A percentile compares a stretch with the other conserved stretches of the same genome.
phyloP scores from a whole-genome alignment of 30 jellyfish, hydroid and myxozoan genomes.

The Aurelia aurita region DNA sequence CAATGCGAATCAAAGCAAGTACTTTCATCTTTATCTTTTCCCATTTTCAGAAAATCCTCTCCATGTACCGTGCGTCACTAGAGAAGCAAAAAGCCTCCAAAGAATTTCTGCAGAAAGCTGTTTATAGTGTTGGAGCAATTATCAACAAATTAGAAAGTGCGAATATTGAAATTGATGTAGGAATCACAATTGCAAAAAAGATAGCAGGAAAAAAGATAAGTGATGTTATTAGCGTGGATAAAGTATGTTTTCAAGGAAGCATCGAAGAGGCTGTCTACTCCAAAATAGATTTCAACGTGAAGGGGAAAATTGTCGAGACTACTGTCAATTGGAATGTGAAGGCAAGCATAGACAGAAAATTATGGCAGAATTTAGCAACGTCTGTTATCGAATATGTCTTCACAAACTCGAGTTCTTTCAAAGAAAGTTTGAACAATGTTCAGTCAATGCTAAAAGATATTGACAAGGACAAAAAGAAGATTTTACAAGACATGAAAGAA shows the following conservation, averaged over 20 bases:
- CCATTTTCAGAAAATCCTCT: constrained; percentile 42
- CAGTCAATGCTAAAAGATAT: constrained; percentile 62
- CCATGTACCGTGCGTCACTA: constrained; percentile 48
- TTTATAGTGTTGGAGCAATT: constrained; percentile 75
- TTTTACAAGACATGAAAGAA: constrained; percentile 22
- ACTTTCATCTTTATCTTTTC: not conserved
- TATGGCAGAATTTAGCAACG: constrained; percentile 73
- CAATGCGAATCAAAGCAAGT: not conserved
- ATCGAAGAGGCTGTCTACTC: constrained; percentile 70
- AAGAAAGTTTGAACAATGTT: constrained; percentile 37
- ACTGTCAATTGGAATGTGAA: constrained; percentile 18
- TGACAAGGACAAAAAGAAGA: constrained; percentile 56
- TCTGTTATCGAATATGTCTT: constrained; percentile 53
- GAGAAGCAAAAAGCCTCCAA: constrained; percentile 66
- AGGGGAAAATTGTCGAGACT: constrained; percentile 45
- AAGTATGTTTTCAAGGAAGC: constrained; percentile 68
- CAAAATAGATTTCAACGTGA: constrained; percentile 44
- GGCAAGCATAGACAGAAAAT: constrained; percentile 64
- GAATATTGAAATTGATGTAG: constrained; percentile 70
- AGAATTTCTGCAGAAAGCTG: constrained; percentile 69
- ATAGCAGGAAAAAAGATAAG: constrained; percentile 41
- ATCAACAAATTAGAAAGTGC: constrained; percentile 70
- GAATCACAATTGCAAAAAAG: constrained; percentile 64
- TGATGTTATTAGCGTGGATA: constrained; percentile 53
- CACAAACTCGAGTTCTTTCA: constrained; percentile 72